Evolutionary conservation across 53 echinoderm and acorn worm species (phyloP).

Genomic region (Luidia sarsii): DNA sequence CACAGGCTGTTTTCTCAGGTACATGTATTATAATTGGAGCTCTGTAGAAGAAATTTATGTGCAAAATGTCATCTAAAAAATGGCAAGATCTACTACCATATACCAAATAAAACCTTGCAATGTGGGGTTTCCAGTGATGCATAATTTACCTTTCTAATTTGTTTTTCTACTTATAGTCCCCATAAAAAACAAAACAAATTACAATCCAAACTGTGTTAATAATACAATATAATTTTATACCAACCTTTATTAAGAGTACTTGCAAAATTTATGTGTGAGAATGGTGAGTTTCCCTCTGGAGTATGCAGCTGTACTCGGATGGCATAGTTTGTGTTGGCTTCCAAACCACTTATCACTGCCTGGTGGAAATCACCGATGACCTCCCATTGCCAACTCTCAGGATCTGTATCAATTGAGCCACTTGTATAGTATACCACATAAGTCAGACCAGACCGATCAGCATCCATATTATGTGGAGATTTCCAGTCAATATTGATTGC

Average conservation of each 20-base stretch:
- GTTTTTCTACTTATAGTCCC: no score
- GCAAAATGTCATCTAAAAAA: no score
- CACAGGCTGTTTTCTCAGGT: no score
- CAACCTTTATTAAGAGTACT: conserved; percentile 41
- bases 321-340: conserved; percentile 68
- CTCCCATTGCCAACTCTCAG: conserved; percentile 51
- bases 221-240: neutral
- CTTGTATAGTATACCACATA: conserved; percentile 81
- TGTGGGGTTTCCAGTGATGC: no score
- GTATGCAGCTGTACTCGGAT: conserved; percentile 70
- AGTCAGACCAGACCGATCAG: conserved; percentile 65
- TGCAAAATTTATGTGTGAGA: conserved; percentile 44
- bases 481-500: conserved; percentile 77
- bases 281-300: conserved; percentile 79
- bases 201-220: neutral
- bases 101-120: no score
- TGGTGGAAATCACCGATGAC: conserved; percentile 55
- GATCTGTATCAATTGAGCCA: conserved; percentile 48
- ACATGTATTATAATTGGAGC: no score
- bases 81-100: no score
- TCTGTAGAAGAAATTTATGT: no score
- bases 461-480: conserved; percentile 67
- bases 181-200: neutral
- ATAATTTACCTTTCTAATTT: no score
- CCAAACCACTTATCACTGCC: conserved; percentile 63